phyloP scores from a whole-genome alignment of 2,113 vertebrate genomes.

The Psephotus haematonotus region DNA sequence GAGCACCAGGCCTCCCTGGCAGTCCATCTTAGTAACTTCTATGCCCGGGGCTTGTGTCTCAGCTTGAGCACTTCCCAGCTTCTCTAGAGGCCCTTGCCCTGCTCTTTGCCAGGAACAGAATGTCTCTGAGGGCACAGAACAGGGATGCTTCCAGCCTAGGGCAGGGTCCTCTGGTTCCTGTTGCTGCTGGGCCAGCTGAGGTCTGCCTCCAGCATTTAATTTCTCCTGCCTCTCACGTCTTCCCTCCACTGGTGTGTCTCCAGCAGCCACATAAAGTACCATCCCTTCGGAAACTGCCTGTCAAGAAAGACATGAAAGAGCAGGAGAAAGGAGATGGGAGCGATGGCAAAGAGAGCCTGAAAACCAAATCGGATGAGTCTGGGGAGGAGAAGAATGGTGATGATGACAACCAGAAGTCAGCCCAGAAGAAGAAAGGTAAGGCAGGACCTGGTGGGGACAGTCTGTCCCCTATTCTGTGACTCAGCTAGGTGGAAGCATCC shows the following conservation, averaged over 20 bases:
- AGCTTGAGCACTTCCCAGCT: not conserved
- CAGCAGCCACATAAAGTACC: conserved; percentile 75
- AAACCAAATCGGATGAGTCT: conserved; percentile 93
- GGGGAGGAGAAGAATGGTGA: conserved; percentile 96
- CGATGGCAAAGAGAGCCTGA: conserved; percentile 90
- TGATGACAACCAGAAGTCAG: conserved; percentile 89
- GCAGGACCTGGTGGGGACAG: not conserved
- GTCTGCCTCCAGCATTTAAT: not conserved
- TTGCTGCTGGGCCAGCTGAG: not conserved
- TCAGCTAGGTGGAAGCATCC: not conserved
- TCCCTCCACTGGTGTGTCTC: not conserved
- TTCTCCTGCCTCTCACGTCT: not conserved
- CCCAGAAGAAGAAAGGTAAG: conserved; percentile 93
- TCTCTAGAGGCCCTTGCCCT: not conserved
- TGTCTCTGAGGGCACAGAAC: not conserved
- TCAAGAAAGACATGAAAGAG: conserved; percentile 91
- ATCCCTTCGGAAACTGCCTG: conserved; percentile 78
- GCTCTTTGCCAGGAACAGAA: not conserved
- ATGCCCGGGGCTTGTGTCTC: not conserved
- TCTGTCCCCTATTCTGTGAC: accelerated
- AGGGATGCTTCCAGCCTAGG: not conserved
- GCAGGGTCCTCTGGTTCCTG: not conserved
- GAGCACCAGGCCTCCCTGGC: not conserved
- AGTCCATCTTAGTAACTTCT: not conserved
- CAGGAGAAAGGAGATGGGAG: conserved; percentile 91